Conservation (phyloP, 2,888 invertebrate species). For the Thumatha senex region DNA sequence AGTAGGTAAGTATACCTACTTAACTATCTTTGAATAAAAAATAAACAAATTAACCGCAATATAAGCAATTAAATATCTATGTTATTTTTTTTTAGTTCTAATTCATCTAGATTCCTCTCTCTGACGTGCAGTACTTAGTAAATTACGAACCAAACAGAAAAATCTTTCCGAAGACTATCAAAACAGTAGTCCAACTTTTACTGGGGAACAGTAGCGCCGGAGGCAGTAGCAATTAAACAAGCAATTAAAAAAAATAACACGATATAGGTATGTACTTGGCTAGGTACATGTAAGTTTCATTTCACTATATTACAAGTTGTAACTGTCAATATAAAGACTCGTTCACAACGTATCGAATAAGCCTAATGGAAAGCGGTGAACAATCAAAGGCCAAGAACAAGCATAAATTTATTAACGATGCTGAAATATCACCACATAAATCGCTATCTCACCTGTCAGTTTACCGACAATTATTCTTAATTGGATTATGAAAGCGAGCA, state of each 20-base stretch:
- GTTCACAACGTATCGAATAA: conserved; percentile 65
- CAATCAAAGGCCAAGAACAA: conserved; percentile 81
- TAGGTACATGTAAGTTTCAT: conserved; percentile 59
- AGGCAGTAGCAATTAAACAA: conserved; percentile 1
- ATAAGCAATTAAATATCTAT: no score
- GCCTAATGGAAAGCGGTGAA: conserved; percentile 71
- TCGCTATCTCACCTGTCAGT: conserved; percentile 79
- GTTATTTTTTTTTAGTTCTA: no score
- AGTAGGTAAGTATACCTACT: no score
- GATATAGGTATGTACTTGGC: conserved; percentile 23
- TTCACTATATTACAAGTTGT: conserved; percentile 63
- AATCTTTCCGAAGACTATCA: neutral
- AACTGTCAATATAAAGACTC: conserved; percentile 63
- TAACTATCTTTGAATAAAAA: no score
- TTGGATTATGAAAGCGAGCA: conserved; percentile 78
- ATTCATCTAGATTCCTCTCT: no score
- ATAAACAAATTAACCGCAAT: no score
- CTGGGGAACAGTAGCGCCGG: neutral
- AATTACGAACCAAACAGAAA: no score
- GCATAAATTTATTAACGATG: conserved; percentile 82
- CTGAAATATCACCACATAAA: conserved; percentile 83
- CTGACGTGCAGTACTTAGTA: no score
- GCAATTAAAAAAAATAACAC: conserved; percentile 28
- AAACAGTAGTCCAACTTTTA: conserved; percentile 5
- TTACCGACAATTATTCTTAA: conserved; percentile 83